A percentile compares a stretch with the other conserved stretches of the same genome.
Evolutionary conservation across 2,888 invertebrate species (phyloP).

Genomic region (Hypolimnas misippus): DNA sequence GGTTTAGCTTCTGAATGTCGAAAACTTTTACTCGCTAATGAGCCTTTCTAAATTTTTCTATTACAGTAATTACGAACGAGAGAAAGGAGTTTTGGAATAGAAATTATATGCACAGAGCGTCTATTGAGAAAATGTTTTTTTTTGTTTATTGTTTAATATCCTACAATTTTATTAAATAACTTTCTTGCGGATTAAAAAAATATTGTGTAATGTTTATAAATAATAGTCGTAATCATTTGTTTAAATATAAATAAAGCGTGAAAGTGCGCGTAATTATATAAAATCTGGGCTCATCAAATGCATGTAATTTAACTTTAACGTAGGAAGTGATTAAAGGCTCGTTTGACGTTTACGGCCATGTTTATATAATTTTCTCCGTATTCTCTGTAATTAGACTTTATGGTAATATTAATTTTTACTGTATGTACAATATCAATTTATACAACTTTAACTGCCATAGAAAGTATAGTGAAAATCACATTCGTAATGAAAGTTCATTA

Average conservation of each 20-base stretch:
- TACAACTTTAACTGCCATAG: not conserved
- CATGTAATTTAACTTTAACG: not conserved
- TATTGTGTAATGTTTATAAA: not conserved
- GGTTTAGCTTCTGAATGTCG: slow-evolving; percentile 34
- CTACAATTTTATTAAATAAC: not conserved
- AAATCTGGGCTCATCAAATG: not conserved
- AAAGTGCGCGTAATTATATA: slow-evolving; percentile 14
- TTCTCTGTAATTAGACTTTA: slow-evolving; percentile 15
- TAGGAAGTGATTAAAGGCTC: slow-evolving; percentile 15
- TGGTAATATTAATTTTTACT: slow-evolving; percentile 12
- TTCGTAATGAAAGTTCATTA: not conserved
- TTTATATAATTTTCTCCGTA: slow-evolving; percentile 14
- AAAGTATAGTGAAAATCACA: not conserved
- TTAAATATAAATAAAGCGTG: not conserved
- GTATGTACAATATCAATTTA: not conserved
- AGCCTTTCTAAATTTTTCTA: slow-evolving; percentile 59
- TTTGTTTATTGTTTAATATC: not conserved
- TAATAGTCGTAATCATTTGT: not conserved
- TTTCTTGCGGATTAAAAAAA: not conserved
- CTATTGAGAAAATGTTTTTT: not conserved
- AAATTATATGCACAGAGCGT: slow-evolving; percentile 42
- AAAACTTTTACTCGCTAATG: slow-evolving; percentile 39
- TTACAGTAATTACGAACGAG: slow-evolving; percentile 51
- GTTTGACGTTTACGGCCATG: slow-evolving; percentile 1
- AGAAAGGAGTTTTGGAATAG: slow-evolving; percentile 63